Base-by-base conservation (phyloP, 35 echinoderm and acorn worm species). In the Diadema setosum region DNA sequence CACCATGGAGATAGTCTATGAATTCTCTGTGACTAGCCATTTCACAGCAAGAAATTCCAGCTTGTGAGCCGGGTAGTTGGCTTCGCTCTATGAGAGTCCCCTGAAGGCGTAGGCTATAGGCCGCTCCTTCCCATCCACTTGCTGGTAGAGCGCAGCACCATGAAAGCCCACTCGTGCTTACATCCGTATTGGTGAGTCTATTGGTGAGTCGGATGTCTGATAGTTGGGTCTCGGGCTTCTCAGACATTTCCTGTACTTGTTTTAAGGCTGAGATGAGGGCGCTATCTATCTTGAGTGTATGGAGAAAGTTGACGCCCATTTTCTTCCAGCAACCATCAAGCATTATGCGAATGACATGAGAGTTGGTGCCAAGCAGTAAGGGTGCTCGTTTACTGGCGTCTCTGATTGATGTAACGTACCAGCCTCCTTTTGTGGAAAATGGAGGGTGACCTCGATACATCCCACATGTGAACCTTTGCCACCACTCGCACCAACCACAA, bases 381-480 rank as follows among this genome's bases (percentile, higher is more conserved):
- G 30, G 29, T 1, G 56, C 46, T 39, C 48, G 29, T 17, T 49
- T 75, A 18, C 14, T 43, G 14, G 43, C 50, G 14, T 40, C 5
- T 11, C 70, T 45, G 25, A 23, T 61, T 23, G 85, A 70, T 5
- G 52, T 64, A 1, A 89, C 87, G 2, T n/a, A n/a, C n/a, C n/a
- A n/a, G n/a, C n/a, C n/a, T n/a, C n/a, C n/a, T n/a, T 70, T 5
- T 65, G 45, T 25, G 45, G 27, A 39, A 88, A 70, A 5, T 9
- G 15, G 1, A 88, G 18, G 48, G 52, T 33, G 8, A 88, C 8
- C 39, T 88, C 45, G 20, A 88, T 58, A 33, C 80, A 88, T n/a
- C n/a, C n/a, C n/a, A n/a, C n/a, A 52, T 93, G 87, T 0, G 91
- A 76, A 34, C 82, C 91, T 42, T 81, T n/a, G n/a, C 74, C 25